A percentile compares a stretch with the other conserved stretches of the same genome.
Conservation (phyloP, 2,888 invertebrate species). For the Trachelus iudaicus region DNA sequence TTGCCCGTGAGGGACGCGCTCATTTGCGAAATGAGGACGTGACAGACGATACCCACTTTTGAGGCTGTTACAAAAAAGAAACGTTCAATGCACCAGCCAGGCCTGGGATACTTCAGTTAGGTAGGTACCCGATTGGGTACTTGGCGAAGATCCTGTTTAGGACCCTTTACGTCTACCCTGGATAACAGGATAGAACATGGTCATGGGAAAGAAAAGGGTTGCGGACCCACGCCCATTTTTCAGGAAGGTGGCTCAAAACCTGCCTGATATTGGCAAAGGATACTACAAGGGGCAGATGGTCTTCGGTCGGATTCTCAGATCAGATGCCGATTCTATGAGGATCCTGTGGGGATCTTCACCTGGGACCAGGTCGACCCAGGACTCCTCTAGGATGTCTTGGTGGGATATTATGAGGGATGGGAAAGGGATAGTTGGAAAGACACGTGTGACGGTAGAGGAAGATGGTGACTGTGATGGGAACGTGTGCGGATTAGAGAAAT, state of each 20-base stretch:
- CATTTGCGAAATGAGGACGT: slow-evolving; percentile 19
- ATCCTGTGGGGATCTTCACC: neutral
- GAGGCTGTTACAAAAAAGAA: neutral
- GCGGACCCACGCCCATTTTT: slow-evolving; percentile 42
- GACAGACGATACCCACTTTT: slow-evolving; percentile 38
- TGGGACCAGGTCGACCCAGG: neutral
- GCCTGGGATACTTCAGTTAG: neutral
- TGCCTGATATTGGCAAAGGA: slow-evolving; percentile 20
- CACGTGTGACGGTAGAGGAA: slow-evolving; percentile 4
- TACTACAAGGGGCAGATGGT: slow-evolving; percentile 45
- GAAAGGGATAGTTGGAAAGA: neutral
- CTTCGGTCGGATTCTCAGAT: slow-evolving; percentile 20
- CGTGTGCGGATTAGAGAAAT: neutral
- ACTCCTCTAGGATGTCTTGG: neutral
- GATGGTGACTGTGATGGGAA: slow-evolving; percentile 1
- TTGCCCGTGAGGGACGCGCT: neutral
- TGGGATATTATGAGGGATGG: neutral
- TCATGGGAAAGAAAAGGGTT: neutral
- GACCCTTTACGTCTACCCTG: neutral
- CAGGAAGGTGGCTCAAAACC: slow-evolving; percentile 29
- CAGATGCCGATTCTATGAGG: neutral
- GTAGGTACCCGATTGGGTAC: neutral
- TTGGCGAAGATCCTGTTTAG: neutral
- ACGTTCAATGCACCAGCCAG: neutral
- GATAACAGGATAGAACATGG: neutral